Percentiles rank a stretch among this genome's conserved stretches.
Conservation (phyloP, 2,888 invertebrate species). For the Lasioglossum calceatum region DNA sequence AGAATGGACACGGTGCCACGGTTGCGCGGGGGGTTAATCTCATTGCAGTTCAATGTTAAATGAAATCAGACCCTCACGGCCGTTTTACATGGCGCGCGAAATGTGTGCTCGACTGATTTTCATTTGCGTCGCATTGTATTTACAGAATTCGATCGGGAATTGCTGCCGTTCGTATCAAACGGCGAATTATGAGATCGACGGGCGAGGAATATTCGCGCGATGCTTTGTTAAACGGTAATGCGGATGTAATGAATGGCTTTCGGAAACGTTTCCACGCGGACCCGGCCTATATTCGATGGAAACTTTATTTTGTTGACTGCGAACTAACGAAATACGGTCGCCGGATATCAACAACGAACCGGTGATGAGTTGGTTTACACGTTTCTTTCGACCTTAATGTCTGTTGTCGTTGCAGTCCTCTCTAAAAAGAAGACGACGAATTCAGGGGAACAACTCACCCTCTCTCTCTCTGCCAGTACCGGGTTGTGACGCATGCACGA, state of each 20-base stretch:
- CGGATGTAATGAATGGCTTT: constrained; percentile 8
- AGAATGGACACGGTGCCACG: not conserved
- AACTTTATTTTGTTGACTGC: not conserved
- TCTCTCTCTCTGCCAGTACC: too few relatives aligned
- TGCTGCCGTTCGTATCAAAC: not conserved
- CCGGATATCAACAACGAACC: not conserved
- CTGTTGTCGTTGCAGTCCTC: not conserved
- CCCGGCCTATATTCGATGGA: not conserved
- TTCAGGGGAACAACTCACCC: too few relatives aligned
- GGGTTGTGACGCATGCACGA: too few relatives aligned
- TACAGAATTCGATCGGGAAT: constrained; percentile 5
- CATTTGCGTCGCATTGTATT: constrained; percentile 18
- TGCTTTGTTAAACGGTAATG: constrained; percentile 9
- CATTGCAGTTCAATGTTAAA: constrained; percentile 32
- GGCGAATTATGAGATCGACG: constrained; percentile 23
- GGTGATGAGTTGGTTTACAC: not conserved
- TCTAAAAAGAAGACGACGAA: not conserved
- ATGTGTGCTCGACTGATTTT: constrained; percentile 20
- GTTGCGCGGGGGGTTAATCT: constrained; percentile 35
- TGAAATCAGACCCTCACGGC: constrained; percentile 15
- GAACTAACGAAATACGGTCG: not conserved
- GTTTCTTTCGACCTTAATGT: not conserved
- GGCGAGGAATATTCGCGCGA: not conserved
- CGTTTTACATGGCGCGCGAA: constrained; percentile 19
- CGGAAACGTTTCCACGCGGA: not conserved